Conservation (phyloP, 2,113 vertebrate genomes). For the Caloenas nicobarica region DNA sequence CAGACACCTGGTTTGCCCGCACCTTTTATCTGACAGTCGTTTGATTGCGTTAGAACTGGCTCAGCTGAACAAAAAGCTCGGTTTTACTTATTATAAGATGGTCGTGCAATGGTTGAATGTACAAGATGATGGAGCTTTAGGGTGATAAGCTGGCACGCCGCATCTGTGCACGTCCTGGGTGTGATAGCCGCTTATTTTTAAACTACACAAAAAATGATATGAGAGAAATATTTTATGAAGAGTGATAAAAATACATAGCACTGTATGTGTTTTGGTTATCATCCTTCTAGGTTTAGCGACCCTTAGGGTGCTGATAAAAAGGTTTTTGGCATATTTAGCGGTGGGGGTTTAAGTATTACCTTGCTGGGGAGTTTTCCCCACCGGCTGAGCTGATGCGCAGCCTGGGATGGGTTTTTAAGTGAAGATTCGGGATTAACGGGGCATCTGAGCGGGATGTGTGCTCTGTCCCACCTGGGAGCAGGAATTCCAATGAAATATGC, state of each 20-base stretch:
- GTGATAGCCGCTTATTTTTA: background rate
- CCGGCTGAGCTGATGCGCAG: background rate
- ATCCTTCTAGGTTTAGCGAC: background rate
- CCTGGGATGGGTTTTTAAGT: background rate
- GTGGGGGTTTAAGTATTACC: fast-evolving
- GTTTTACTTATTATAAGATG: background rate
- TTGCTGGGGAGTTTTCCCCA: background rate
- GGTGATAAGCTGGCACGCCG: background rate
- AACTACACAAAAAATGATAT: background rate
- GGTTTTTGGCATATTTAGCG: background rate
- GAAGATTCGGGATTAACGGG: background rate
- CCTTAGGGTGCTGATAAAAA: background rate
- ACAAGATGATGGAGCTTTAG: background rate
- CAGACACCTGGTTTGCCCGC: background rate
- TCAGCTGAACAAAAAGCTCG: too few relatives aligned
- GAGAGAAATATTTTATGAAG: background rate
- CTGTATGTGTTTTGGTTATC: background rate
- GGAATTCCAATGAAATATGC: background rate
- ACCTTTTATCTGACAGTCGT: background rate
- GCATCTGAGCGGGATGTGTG: background rate
- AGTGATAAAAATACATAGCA: background rate
- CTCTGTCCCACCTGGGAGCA: background rate
- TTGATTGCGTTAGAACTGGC: background rate
- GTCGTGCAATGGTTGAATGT: background rate
- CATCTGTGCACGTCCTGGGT: too few relatives aligned